Evolutionary conservation across 2,888 invertebrate genomes (phyloP).

Genomic region (Cephus pulcher): DNA sequence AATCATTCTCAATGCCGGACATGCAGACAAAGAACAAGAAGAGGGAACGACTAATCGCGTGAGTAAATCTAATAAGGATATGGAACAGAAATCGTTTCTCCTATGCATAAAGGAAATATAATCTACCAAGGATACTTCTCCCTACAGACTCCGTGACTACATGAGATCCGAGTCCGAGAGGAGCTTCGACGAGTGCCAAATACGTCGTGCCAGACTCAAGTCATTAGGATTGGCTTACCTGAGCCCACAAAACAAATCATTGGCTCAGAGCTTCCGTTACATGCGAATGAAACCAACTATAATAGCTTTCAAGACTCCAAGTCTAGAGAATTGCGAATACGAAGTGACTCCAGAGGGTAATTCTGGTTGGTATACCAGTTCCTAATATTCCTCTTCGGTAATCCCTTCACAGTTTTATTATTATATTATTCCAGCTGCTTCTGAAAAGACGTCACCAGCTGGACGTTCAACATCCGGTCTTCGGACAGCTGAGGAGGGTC

Average conservation of each 20-base stretch:
- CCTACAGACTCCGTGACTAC: conserved; percentile 75
- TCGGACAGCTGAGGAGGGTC: background rate
- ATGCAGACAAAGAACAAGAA: conserved; percentile 82
- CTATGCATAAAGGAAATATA: background rate
- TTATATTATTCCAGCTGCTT: background rate
- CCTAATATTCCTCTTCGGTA: background rate
- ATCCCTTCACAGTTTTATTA: background rate
- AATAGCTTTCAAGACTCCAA: conserved; percentile 88
- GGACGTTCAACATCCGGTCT: background rate
- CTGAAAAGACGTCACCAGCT: background rate
- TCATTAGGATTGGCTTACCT: conserved; percentile 77
- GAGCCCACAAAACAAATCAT: conserved; percentile 81
- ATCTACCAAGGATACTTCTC: background rate
- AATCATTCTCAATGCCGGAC: conserved; percentile 87
- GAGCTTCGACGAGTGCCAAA: conserved; percentile 77
- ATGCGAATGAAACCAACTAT: conserved; percentile 91
- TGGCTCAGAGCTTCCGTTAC: conserved; percentile 90
- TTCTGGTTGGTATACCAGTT: background rate
- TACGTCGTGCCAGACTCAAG: conserved; percentile 74
- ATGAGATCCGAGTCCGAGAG: conserved; percentile 84
- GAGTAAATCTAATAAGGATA: conserved; percentile 62
- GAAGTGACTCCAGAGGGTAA: conserved; percentile 55
- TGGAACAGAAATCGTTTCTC: background rate
- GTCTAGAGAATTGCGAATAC: conserved; percentile 76
- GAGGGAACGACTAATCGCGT: conserved; percentile 78